phyloP scores from a whole-genome alignment of 2,888 invertebrate species.

The Scaptomyza cyrtandrae region DNA sequence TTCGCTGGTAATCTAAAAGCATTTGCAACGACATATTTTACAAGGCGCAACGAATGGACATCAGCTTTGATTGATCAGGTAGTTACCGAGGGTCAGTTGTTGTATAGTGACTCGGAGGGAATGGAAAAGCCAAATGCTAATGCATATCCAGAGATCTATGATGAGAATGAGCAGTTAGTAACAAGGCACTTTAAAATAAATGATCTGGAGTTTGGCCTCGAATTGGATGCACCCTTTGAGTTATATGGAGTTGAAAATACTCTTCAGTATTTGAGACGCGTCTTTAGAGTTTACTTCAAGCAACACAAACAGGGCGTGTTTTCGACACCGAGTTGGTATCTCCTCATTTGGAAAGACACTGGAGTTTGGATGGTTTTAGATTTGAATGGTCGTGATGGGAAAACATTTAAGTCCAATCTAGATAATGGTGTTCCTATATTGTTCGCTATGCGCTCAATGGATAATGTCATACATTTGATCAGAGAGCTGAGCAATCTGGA shows the following conservation, averaged over 20 bases:
- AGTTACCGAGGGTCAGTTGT: conserved; percentile 74
- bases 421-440: conserved; percentile 72
- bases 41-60: conserved; percentile 77
- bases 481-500: conserved; percentile 69
- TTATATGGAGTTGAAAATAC: conserved; percentile 32
- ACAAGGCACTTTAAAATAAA: conserved; percentile 75
- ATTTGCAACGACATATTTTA: conserved; percentile 79
- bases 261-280: conserved; percentile 49
- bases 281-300: conserved; percentile 68
- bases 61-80: conserved; percentile 73
- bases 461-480: conserved; percentile 78
- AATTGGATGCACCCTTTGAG: conserved; percentile 63
- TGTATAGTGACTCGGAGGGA: conserved; percentile 61
- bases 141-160: conserved; percentile 61
- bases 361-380: conserved; percentile 81
- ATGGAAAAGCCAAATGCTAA: conserved; percentile 38
- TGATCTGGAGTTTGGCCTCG: conserved; percentile 75
- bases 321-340: conserved; percentile 68
- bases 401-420: conserved; percentile 56
- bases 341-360: conserved; percentile 79
- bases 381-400: conserved; percentile 74
- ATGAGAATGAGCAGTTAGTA: conserved; percentile 68
- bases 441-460: conserved; percentile 72
- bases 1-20: conserved; percentile 77
- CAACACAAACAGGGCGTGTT: conserved; percentile 68